Conservation (phyloP, 2,888 invertebrate species). For the Clanis bilineata region DNA sequence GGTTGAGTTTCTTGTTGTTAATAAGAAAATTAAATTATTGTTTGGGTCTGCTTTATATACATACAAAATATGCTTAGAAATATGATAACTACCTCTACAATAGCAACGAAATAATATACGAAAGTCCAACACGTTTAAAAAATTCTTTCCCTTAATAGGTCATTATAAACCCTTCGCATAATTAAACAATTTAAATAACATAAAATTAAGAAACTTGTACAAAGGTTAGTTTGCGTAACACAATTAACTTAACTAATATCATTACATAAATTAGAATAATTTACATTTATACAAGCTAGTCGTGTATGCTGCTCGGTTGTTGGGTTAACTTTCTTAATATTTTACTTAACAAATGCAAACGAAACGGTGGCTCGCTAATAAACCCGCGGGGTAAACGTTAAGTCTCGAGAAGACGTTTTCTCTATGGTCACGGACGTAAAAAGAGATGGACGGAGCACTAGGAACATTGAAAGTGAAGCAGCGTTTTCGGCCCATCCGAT, state of each 20-base stretch:
- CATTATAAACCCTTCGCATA: background rate
- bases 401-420: conserved; percentile 35
- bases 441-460: too few relatives aligned
- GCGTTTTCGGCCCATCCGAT: too few relatives aligned
- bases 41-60: background rate
- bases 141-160: too few relatives aligned
- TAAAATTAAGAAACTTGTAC: background rate
- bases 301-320: background rate
- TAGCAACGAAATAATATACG: too few relatives aligned
- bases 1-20: background rate
- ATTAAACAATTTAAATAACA: background rate
- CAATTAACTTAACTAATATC: background rate
- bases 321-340: conserved; percentile 10
- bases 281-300: background rate
- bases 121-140: too few relatives aligned
- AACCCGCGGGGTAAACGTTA: background rate
- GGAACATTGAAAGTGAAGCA: too few relatives aligned
- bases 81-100: too few relatives aligned
- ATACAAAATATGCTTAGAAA: too few relatives aligned
- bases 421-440: too few relatives aligned
- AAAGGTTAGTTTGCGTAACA: background rate
- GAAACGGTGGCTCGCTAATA: background rate
- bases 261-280: background rate
- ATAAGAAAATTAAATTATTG: background rate
- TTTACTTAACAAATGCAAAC: conserved; percentile 33